Base-by-base conservation (phyloP, 2,888 invertebrate genomes). In the Drosophila gaucha region DNA sequence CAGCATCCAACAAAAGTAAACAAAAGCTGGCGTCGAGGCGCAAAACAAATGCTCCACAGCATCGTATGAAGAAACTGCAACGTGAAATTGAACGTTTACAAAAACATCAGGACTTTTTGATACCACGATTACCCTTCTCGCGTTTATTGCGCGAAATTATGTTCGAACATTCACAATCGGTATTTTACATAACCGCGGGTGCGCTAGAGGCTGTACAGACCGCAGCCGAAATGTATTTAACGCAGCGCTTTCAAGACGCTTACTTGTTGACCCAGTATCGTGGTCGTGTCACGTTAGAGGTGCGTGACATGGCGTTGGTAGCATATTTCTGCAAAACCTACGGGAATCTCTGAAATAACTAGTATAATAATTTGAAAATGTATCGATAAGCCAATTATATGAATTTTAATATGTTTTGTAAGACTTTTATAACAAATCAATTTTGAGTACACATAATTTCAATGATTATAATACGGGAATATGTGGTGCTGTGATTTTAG, bases 141-240 rank as follows among this genome's bases (percentile, higher is more conserved):
- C 90, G 92, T 39, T 1, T 93, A 2, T 90, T 93, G 10, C 90
- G 91, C 20, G 92, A 93, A 77, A 82, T 93, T 26, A 74, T 93
- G 1, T 1, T 67, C 0, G 73, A 89, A 0, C n/a, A 79, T 10
- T 49, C 70, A 1, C 9, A 12, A 0, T 1, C 28, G 12, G n/a
- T 35, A 1, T 33, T 33, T 2, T 62, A 89, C 58, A 89, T 93
- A 33, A 92, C 93, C 52, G 1, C 44, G 0, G 36, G 72, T 1
- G 93, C 93, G 0, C 50, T 94, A 12, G 80, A 90, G 65, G 93
- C 93, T 0, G 58, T 94, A 24, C 93, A 93, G 74, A 92, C 92
- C 67, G 89, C 93, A 1, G 56, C 91, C 0, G 93, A 94, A 84
- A 89, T 92, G 67, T 93, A 93, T 67, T 9, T 93, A 3, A 90